These are phyloP conservation scores for Parazoanthus atlanticus DNA, from an alignment of 92 coral and sea anemone species.

Conservation along the genomic window DNA sequence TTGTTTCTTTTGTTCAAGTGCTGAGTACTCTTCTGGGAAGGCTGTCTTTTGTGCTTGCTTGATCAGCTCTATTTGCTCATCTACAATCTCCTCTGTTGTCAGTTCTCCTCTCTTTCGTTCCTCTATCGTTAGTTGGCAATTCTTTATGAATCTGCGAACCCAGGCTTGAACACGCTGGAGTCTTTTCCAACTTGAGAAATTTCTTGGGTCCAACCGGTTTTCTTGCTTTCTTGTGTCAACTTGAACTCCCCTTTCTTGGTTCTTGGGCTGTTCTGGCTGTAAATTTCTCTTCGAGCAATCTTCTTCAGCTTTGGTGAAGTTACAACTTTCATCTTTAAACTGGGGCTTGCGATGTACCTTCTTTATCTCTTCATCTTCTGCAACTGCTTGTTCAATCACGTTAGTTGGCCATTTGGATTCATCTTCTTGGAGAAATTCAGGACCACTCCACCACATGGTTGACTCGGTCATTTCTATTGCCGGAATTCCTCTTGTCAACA, in stretches of 20 bases:
- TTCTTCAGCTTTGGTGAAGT: too few relatives aligned
- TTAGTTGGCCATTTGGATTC: conserved; percentile 53
- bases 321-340: too few relatives aligned
- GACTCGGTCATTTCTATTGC: conserved; percentile 35
- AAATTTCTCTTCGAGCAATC: too few relatives aligned
- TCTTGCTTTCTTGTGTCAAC: too few relatives aligned
- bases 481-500: conserved; percentile 52
- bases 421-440: conserved; percentile 45
- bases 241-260: too few relatives aligned
- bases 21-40: conserved; percentile 9
- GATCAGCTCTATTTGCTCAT: too few relatives aligned
- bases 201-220: too few relatives aligned
- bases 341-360: too few relatives aligned
- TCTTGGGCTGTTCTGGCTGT: conserved; percentile 4
- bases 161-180: conserved; percentile 44
- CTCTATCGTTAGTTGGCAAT: conserved; percentile 23
- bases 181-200: background rate
- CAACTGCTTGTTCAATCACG: too few relatives aligned
- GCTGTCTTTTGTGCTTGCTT: background rate
- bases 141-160: conserved; percentile 42
- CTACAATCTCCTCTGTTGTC: too few relatives aligned
- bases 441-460: conserved; percentile 53
- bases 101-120: conserved; percentile 3
- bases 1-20: background rate
- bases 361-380: too few relatives aligned